Conservation (phyloP, 2,113 vertebrate species). For the Hippocampus mohnikei region DNA sequence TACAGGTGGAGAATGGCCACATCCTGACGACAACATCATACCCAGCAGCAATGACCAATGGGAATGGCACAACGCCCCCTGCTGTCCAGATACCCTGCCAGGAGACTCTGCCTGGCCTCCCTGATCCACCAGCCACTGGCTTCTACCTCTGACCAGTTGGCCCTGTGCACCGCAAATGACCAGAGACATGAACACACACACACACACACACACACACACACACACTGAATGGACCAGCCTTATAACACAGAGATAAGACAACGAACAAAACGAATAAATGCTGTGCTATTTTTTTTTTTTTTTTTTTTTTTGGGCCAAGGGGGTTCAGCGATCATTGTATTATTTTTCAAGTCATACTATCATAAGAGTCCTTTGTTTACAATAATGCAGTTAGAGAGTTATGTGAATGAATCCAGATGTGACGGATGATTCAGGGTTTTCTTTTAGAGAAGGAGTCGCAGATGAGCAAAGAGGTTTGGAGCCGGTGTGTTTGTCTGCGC, state of each 20-base stretch:
- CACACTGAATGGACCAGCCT: constrained; percentile 54
- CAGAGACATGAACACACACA: constrained; percentile 16
- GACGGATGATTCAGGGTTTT: constrained; percentile 1
- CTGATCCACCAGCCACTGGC: constrained; percentile 50
- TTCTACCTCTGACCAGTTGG: constrained; percentile 65
- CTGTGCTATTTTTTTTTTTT: not conserved
- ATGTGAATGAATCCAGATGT: constrained; percentile 12
- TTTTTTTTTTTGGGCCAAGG: not conserved
- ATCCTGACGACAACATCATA: constrained; percentile 47
- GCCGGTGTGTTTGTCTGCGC: not conserved
- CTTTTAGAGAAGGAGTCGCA: not conserved
- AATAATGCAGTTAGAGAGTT: constrained; percentile 51
- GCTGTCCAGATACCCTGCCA: constrained; percentile 41
- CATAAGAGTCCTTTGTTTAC: constrained; percentile 67
- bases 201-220: not conserved
- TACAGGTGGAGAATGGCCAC: constrained; percentile 64
- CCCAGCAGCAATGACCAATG: constrained; percentile 50
- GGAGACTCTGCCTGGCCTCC: constrained; percentile 44
- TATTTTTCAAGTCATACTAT: constrained; percentile 49
- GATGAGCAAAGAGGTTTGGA: not conserved
- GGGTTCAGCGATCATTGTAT: constrained; percentile 8
- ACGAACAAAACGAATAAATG: constrained; percentile 21
- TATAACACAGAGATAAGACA: constrained; percentile 31
- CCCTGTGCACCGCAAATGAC: constrained; percentile 17
- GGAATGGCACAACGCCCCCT: constrained; percentile 46